Percentiles rank a stretch among this genome's conserved stretches.
phyloP scores from a whole-genome alignment of 2,113 vertebrate species.

The Anolis sagrei region DNA sequence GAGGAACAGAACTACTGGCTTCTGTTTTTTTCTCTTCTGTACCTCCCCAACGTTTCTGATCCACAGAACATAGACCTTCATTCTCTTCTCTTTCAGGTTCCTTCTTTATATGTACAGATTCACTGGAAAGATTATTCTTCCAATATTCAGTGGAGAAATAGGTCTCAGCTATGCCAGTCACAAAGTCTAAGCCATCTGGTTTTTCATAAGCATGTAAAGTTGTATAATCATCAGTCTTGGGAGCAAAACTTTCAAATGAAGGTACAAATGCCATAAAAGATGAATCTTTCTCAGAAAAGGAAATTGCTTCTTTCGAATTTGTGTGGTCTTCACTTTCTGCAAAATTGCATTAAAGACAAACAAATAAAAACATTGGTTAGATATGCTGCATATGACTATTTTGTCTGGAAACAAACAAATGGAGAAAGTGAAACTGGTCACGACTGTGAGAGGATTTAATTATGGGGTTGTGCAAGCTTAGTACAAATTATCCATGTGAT shows the following conservation, averaged over 20 bases:
- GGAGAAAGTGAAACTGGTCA: slow-evolving; percentile 84
- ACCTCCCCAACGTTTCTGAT: slow-evolving; percentile 12
- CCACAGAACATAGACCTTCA: background rate
- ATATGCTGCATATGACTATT: slow-evolving; percentile 50
- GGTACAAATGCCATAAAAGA: slow-evolving; percentile 50
- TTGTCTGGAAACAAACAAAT: slow-evolving; percentile 88
- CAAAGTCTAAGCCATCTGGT: slow-evolving; percentile 19
- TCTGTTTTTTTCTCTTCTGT: slow-evolving; percentile 10
- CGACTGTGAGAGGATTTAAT: slow-evolving; percentile 81
- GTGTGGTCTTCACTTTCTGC: slow-evolving; percentile 62
- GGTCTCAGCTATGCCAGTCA: slow-evolving; percentile 39
- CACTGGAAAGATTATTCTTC: slow-evolving; percentile 49
- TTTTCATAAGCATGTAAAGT: slow-evolving; percentile 48
- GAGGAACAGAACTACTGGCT: slow-evolving; percentile 39
- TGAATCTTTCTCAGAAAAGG: slow-evolving; percentile 51
- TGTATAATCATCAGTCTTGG: slow-evolving; percentile 28
- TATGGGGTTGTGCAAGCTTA: slow-evolving; percentile 79
- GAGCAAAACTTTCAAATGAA: slow-evolving; percentile 48
- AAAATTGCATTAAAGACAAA: slow-evolving; percentile 56
- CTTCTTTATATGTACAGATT: slow-evolving; percentile 26
- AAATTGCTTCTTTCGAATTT: slow-evolving; percentile 50
- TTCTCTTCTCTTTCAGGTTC: slow-evolving; percentile 13
- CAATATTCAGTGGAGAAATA: slow-evolving; percentile 24
- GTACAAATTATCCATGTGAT: slow-evolving; percentile 76
- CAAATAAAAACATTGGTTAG: slow-evolving; percentile 49